Evolutionary conservation across 2,113 vertebrate species (phyloP).

Genomic region (Limnothrissa miodon): DNA sequence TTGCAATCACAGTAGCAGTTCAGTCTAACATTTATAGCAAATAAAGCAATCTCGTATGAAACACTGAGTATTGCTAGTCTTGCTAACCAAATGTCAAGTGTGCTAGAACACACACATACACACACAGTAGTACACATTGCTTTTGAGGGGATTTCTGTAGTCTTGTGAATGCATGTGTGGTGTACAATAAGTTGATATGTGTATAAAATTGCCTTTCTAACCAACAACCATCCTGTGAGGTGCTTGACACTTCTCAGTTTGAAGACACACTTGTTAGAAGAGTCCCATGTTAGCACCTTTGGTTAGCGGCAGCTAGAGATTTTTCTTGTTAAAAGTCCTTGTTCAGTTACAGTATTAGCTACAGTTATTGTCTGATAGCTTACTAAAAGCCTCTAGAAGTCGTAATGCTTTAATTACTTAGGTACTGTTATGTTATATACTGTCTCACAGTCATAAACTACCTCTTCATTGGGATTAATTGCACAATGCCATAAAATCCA

Average conservation of each 20-base stretch:
- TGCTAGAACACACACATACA: constrained; percentile 13
- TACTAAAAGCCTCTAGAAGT: not conserved
- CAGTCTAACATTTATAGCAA: not conserved
- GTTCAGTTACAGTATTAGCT: not conserved
- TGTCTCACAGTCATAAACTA: not conserved
- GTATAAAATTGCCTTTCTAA: not conserved
- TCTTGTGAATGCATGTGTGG: not conserved
- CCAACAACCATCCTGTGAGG: not conserved
- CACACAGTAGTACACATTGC: not conserved
- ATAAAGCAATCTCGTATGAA: not conserved
- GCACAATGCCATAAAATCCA: not conserved
- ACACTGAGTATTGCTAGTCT: not conserved
- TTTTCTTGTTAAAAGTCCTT: not conserved
- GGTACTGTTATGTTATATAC: not conserved
- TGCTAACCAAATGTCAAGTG: not conserved
- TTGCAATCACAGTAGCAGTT: constrained; percentile 8
- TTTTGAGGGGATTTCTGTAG: not conserved
- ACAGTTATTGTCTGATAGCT: not conserved
- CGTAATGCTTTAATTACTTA: not conserved
- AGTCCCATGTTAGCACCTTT: not conserved
- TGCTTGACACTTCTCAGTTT: not conserved
- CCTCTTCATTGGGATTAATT: not conserved
- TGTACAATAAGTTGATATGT: not conserved
- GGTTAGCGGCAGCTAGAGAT: not conserved
- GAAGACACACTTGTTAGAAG: not conserved